These are phyloP conservation scores for Pristionchus entomophagus DNA, from an alignment of 2,888 invertebrate species.

Conservation along the genomic window DNA sequence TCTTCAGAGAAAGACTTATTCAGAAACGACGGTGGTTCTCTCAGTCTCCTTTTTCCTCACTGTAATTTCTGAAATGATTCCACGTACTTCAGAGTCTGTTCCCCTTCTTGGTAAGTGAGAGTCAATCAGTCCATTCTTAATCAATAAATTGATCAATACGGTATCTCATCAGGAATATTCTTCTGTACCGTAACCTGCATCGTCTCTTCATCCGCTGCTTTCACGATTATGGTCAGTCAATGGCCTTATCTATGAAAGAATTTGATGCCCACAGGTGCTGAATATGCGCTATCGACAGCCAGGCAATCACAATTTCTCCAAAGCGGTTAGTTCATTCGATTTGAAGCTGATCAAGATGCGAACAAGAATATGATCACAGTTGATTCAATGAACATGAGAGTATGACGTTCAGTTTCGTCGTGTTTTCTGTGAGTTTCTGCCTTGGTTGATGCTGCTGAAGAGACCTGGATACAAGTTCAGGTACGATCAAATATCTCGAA, in stretches of 20 bases:
- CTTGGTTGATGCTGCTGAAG: slow-evolving; percentile 68
- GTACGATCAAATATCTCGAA: not conserved
- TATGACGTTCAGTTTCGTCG: slow-evolving; percentile 61
- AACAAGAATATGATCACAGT: too few species aligned
- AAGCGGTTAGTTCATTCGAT: slow-evolving; percentile 29
- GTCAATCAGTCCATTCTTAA: not conserved
- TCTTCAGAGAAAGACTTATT: too few species aligned
- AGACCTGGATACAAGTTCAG: slow-evolving; percentile 55
- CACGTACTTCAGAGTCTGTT: slow-evolving; percentile 87
- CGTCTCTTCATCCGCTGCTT: slow-evolving; percentile 66
- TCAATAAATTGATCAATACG: not conserved
- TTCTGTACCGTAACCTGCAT: slow-evolving; percentile 69
- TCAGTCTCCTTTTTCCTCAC: slow-evolving; percentile 97
- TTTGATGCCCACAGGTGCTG: slow-evolving; percentile 50
- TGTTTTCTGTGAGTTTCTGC: slow-evolving; percentile 68
- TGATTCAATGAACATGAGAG: too few species aligned
- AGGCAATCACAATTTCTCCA: slow-evolving; percentile 63
- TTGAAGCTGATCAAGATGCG: too few species aligned
- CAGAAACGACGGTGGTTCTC: slow-evolving; percentile 79
- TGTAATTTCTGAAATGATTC: slow-evolving; percentile 96
- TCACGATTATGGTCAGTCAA: slow-evolving; percentile 64
- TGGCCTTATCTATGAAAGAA: not conserved
- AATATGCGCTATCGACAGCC: slow-evolving; percentile 69
- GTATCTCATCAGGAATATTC: slow-evolving; percentile 62
- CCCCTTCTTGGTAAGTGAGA: slow-evolving; percentile 63